Evolutionary conservation across 2,113 vertebrate genomes (phyloP).

Genomic region (Barnardius zonarius): DNA sequence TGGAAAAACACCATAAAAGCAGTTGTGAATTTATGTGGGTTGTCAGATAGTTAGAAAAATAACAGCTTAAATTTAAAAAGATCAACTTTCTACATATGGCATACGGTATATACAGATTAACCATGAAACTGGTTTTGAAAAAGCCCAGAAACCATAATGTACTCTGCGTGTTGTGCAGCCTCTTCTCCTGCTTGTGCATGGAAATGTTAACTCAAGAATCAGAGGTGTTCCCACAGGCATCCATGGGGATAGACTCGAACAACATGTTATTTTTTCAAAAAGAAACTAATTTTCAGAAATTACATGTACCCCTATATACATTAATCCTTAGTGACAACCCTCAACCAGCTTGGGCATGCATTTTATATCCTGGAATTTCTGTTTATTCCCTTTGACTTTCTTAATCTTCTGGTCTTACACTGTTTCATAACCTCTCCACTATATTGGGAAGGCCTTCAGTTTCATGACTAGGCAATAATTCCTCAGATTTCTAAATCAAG

Average conservation of each 20-base stretch:
- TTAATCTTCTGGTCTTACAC: not conserved
- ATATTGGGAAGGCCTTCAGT: not conserved
- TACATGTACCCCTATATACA: fast-evolving
- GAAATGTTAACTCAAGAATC: not conserved
- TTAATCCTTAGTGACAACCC: not conserved
- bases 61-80: slow-evolving; percentile 67
- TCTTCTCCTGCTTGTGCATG: not conserved
- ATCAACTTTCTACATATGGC: slow-evolving; percentile 15
- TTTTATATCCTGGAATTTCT: not conserved
- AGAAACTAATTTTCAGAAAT: not conserved
- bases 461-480: not conserved
- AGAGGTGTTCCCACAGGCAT: not conserved
- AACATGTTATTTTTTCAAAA: not conserved
- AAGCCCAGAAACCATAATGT: not conserved
- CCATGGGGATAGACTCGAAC: not conserved
- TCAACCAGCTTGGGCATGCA: fast-evolving
- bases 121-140: not conserved
- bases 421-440: not conserved
- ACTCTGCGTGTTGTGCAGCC: not conserved
- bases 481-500: not conserved
- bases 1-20: slow-evolving; percentile 75
- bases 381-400: not conserved
- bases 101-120: slow-evolving; percentile 13
- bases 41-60: slow-evolving; percentile 75
- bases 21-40: slow-evolving; percentile 70